A percentile compares a stretch with the other conserved stretches of the same genome.
phyloP scores from a whole-genome alignment of 2,888 invertebrate genomes.

The Hypomecis atomaria region DNA sequence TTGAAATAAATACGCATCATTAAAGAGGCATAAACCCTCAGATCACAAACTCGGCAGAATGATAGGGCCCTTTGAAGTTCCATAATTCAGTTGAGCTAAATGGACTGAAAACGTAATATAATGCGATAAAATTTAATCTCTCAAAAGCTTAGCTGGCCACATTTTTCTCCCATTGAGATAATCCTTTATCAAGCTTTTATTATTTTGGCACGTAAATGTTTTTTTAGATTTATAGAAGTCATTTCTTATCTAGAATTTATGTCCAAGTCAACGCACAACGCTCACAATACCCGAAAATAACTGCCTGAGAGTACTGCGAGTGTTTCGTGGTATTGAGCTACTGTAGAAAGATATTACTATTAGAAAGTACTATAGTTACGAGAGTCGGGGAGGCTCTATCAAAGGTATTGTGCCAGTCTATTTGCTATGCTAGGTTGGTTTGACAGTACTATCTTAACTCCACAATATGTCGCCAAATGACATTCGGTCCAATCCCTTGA shows the following conservation, averaged over 20 bases:
- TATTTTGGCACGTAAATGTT: constrained; percentile 24
- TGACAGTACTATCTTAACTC: no score
- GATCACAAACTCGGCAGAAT: constrained; percentile 42
- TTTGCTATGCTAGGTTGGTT: no score
- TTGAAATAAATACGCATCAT: constrained; percentile 38
- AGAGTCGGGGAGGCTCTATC: no score
- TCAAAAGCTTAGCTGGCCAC: constrained; percentile 36
- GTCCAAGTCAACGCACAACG: constrained; percentile 8
- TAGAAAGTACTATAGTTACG: no score
- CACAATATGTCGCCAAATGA: no score
- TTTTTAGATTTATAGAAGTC: constrained; percentile 29
- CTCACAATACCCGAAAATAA: constrained; percentile 13
- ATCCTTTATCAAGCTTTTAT: constrained; percentile 44
- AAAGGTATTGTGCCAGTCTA: no score
- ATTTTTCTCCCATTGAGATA: constrained; percentile 45
- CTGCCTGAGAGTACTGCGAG: no score
- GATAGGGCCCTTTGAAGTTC: constrained; percentile 50
- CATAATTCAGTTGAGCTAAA: constrained; percentile 48
- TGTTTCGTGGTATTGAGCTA: no score
- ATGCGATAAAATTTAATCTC: constrained; percentile 51
- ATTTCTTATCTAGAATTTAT: constrained; percentile 22
- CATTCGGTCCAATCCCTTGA: no score
- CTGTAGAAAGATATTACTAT: no score
- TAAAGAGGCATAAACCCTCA: constrained; percentile 42
- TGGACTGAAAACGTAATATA: constrained; percentile 53